A percentile compares a stretch with the other conserved stretches of the same genome.
These are phyloP conservation scores for Hypomesus transpacificus DNA, from an alignment of 2,113 vertebrate species.

Conservation along the genomic window DNA sequence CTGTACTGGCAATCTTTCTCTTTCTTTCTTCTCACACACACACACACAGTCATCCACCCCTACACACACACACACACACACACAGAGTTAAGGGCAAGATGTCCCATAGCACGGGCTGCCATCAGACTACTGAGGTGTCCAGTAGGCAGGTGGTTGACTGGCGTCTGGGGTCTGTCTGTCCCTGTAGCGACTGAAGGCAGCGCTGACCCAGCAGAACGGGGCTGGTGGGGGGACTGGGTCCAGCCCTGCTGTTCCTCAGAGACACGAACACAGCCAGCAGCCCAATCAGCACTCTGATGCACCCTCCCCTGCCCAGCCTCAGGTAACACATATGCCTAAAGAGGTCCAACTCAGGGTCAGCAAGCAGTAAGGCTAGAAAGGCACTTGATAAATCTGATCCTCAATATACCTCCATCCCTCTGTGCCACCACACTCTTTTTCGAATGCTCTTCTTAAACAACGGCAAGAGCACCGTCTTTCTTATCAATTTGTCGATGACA, in stretches of 20 bases:
- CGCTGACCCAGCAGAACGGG: conserved; percentile 80
- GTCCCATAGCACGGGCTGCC: no score
- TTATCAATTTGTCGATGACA: no score
- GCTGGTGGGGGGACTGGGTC: conserved; percentile 68
- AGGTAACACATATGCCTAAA: conserved; percentile 66
- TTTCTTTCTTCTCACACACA: neutral
- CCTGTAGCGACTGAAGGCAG: conserved; percentile 86
- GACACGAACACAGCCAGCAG: conserved; percentile 84
- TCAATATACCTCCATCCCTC: neutral
- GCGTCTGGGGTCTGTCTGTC: conserved; percentile 31
- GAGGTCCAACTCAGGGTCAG: neutral
- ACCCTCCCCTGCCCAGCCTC: conserved; percentile 89
- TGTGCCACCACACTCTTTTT: neutral
- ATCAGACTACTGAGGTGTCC: neutral
- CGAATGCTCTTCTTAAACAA: neutral
- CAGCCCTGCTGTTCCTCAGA: conserved; percentile 80
- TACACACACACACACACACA: neutral
- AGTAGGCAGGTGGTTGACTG: conserved; percentile 7
- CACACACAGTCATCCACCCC: neutral
- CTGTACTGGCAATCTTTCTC: neutral
- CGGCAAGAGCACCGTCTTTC: no score
- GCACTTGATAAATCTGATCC: neutral
- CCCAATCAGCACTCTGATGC: conserved; percentile 83
- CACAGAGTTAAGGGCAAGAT: neutral
- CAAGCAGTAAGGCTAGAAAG: neutral